Evolutionary conservation across 2,113 vertebrate species (phyloP).

Genomic region (Trochalopteron elliotii): DNA sequence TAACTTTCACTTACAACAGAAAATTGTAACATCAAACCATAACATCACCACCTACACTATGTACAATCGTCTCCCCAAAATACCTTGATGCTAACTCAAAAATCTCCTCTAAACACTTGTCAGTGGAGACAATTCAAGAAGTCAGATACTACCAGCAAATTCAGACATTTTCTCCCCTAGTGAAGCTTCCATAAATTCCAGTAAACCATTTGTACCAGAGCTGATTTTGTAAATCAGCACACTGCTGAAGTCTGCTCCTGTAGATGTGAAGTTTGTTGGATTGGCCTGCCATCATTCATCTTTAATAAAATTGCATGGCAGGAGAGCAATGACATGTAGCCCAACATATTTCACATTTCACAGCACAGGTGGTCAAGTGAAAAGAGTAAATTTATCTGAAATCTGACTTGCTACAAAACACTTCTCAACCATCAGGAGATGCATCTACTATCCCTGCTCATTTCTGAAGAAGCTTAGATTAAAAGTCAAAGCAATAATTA

Average conservation of each 20-base stretch:
- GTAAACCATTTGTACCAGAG: not conserved
- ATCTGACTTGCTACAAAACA: not conserved
- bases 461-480: not conserved
- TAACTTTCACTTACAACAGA: not conserved
- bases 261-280: not conserved
- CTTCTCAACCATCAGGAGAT: not conserved
- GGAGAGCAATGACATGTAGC: not conserved
- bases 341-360: not conserved
- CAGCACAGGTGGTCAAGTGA: not conserved
- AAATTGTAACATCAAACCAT: not conserved
- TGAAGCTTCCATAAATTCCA: not conserved
- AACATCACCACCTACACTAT: not conserved
- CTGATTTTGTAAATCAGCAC: accelerated
- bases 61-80: not conserved
- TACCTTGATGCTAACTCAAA: not conserved
- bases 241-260: not conserved
- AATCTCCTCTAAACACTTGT: not conserved
- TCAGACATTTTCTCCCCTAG: not conserved
- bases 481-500: not conserved
- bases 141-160: not conserved
- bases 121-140: not conserved
- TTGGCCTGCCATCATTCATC: not conserved
- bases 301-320: not conserved
- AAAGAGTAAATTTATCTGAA: not conserved
- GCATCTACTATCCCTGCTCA: not conserved